A percentile compares a stretch with the other conserved stretches of the same genome.
Conservation (phyloP, 2,113 vertebrate species). For the Macrotus californicus region DNA sequence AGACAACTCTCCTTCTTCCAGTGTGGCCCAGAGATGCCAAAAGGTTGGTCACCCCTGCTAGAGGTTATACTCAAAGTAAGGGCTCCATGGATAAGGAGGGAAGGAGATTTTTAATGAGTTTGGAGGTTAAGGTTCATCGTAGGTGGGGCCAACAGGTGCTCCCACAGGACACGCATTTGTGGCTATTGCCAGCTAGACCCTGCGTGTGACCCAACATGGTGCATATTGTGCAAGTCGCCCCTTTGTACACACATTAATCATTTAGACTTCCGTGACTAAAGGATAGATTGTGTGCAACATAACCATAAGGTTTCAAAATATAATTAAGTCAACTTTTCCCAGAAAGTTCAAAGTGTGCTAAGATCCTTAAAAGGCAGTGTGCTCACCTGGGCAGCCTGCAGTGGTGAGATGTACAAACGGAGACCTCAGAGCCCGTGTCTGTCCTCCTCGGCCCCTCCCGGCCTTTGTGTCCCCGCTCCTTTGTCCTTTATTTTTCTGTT, state of each 20-base stretch:
- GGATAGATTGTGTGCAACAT: not conserved
- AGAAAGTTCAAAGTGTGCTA: not conserved
- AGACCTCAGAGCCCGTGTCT: fast-evolving
- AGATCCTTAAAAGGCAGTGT: not conserved
- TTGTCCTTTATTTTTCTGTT: not conserved
- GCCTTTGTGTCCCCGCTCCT: not conserved
- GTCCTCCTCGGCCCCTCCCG: not conserved
- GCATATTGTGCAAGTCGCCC: not conserved
- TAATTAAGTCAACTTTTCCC: not conserved
- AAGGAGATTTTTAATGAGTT: not conserved
- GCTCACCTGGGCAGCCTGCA: not conserved
- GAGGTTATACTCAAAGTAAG: not conserved
- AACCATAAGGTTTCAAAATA: not conserved
- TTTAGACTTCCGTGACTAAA: not conserved
- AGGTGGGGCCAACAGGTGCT: not conserved
- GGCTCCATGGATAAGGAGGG: not conserved
- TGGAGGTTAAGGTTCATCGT: not conserved
- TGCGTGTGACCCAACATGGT: not conserved
- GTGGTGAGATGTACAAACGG: not conserved
- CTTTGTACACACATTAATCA: not conserved
- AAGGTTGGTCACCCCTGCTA: not conserved
- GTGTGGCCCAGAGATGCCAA: too few species aligned
- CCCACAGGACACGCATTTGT: not conserved
- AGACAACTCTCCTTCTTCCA: too few species aligned
- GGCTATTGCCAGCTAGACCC: not conserved